These are phyloP conservation scores for Seriola quinqueradiata DNA, from an alignment of 2,113 vertebrate genomes.

Conservation along the genomic window DNA sequence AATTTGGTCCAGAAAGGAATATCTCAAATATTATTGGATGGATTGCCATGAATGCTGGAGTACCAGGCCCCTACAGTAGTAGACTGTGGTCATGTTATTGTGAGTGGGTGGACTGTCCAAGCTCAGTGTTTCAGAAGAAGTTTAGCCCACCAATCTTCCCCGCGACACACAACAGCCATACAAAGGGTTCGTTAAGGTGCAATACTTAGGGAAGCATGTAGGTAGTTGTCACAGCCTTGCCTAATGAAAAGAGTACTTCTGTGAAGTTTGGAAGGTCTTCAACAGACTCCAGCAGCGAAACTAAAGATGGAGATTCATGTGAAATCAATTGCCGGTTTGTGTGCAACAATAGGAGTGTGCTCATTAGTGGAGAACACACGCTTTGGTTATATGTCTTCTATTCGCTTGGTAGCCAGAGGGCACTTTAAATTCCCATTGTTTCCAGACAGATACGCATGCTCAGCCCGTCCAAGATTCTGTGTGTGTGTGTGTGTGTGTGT, in stretches of 20 bases:
- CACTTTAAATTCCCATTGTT: slow-evolving; percentile 73
- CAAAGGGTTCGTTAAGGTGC: slow-evolving; percentile 75
- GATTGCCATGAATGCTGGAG: no score
- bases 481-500: slow-evolving; percentile 14
- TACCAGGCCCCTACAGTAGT: no score
- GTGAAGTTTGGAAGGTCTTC: slow-evolving; percentile 55
- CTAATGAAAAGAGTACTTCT: slow-evolving; percentile 55
- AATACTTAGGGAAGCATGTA: slow-evolving; percentile 68
- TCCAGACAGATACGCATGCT: slow-evolving; percentile 74
- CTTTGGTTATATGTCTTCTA: slow-evolving; percentile 82
- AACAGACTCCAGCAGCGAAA: slow-evolving; percentile 59
- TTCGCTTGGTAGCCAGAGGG: slow-evolving; percentile 72
- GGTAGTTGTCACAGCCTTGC: slow-evolving; percentile 36
- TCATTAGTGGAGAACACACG: slow-evolving; percentile 75
- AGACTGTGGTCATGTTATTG: neutral
- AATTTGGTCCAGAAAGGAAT: no score
- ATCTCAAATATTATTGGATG: no score
- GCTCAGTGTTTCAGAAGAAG: neutral
- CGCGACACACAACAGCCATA: slow-evolving; percentile 62
- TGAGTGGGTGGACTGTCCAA: neutral
- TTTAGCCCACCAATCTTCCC: slow-evolving; percentile 47
- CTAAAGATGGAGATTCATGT: slow-evolving; percentile 67
- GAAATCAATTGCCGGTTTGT: slow-evolving; percentile 77
- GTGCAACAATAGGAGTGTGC: slow-evolving; percentile 72
- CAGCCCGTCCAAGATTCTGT: slow-evolving; percentile 56